Evolutionary conservation across 92 coral and sea anemone genomes (phyloP).

Genomic region (Porites cylindrica): DNA sequence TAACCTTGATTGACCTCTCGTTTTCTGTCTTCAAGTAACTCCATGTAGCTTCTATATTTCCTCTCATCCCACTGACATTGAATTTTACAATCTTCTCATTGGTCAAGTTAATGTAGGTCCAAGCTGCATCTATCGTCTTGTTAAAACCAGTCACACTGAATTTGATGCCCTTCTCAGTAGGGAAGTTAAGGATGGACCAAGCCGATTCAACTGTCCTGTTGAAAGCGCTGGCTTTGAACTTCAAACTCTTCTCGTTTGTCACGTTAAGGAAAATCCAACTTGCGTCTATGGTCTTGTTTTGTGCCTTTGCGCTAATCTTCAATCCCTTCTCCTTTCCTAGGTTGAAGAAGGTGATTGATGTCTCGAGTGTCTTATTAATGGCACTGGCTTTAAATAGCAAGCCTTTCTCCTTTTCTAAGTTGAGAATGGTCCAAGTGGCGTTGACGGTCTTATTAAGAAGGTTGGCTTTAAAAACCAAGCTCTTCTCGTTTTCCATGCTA

Average conservation of each 20-base stretch:
- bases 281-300: constrained; percentile 69
- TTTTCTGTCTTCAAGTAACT: constrained; percentile 44
- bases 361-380: constrained; percentile 60
- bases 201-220: constrained; percentile 70
- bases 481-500: constrained; percentile 53
- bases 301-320: constrained; percentile 66
- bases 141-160: constrained; percentile 75
- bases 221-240: constrained; percentile 69
- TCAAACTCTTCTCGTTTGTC: constrained; percentile 71
- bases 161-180: constrained; percentile 77
- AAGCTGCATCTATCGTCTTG: constrained; percentile 71
- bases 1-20: constrained; percentile 50
- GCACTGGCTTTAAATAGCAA: constrained; percentile 71
- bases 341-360: constrained; percentile 71
- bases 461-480: constrained; percentile 64
- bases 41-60: constrained; percentile 66
- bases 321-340: constrained; percentile 68
- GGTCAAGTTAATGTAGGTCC: constrained; percentile 65
- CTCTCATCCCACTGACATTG: constrained; percentile 75
- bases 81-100: constrained; percentile 75
- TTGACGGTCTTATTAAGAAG: constrained; percentile 55
- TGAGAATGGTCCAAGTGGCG: constrained; percentile 41
- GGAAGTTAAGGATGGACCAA: constrained; percentile 55
- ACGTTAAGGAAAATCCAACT: constrained; percentile 74
- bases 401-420: constrained; percentile 39